Percentiles rank a stretch among this genome's conserved stretches.
Conservation (phyloP, 1,140 invertebrate species). For the Drosophila burlai region DNA sequence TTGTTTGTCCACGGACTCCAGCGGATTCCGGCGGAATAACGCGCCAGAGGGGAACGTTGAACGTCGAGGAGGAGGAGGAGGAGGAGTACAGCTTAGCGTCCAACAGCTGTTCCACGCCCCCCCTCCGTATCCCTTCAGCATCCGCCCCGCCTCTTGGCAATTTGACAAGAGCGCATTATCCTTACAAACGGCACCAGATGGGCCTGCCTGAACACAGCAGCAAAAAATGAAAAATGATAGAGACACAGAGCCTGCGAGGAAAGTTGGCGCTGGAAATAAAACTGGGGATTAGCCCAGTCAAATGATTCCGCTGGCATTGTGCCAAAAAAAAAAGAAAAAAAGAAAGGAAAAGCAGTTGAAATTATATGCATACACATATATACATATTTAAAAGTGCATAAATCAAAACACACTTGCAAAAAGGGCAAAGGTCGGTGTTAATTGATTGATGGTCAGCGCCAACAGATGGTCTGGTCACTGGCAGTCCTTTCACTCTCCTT, state of each 20-base stretch:
- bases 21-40: conserved; percentile 19
- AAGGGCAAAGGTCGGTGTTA: conserved; percentile 36
- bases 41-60: background rate
- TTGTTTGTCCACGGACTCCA: conserved; percentile 41
- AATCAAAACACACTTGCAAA: conserved; percentile 60
- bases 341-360: background rate
- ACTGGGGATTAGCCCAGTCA: conserved; percentile 40
- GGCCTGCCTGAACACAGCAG: conserved; percentile 14
- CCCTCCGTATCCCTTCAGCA: background rate
- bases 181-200: conserved; percentile 70
- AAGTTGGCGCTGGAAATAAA: conserved; percentile 15
- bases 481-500: background rate
- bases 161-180: conserved; percentile 78
- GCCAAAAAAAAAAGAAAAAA: conserved; percentile 19
- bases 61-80: conserved; percentile 42
- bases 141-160: conserved; percentile 61
- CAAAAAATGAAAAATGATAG: conserved; percentile 44
- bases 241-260: conserved; percentile 3
- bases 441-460: conserved; percentile 41
- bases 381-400: conserved; percentile 71
- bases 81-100: conserved; percentile 52
- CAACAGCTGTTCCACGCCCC: conserved; percentile 57
- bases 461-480: conserved; percentile 7
- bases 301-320: conserved; percentile 41
- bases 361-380: conserved; percentile 38